Conservation (phyloP, 2,797 vertebrate species). For the Emys orbicularis region DNA sequence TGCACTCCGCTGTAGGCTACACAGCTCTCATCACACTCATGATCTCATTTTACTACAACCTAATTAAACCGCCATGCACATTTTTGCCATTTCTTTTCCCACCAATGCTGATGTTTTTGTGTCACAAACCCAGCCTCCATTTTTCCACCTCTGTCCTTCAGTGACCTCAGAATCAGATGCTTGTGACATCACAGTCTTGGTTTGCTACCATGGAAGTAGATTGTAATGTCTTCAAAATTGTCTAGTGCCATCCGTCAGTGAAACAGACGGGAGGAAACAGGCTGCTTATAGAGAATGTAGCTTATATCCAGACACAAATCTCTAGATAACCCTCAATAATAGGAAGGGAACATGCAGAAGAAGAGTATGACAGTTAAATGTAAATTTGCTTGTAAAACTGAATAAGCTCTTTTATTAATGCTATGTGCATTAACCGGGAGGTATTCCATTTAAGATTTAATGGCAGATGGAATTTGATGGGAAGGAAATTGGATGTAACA, state of each 20-base stretch:
- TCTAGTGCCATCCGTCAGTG: background rate
- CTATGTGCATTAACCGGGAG: background rate
- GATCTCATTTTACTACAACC: background rate
- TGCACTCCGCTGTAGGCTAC: background rate
- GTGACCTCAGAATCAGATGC: background rate
- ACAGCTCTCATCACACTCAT: background rate
- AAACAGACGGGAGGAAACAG: background rate
- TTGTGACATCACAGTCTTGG: background rate
- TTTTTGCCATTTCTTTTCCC: background rate
- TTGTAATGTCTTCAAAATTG: background rate
- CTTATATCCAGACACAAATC: background rate
- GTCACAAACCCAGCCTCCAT: background rate
- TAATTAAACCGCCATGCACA: background rate
- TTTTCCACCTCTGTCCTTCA: background rate
- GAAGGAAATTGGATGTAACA: background rate
- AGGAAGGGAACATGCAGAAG: background rate
- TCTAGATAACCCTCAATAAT: background rate
- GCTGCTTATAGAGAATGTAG: background rate
- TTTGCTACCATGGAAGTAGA: background rate
- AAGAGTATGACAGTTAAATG: background rate
- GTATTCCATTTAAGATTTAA: background rate
- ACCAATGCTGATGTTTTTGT: background rate
- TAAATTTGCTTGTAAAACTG: background rate
- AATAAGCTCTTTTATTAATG: background rate
- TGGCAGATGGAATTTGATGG: background rate